Conservation (phyloP, 2,797 vertebrate genomes). For the Macropus fuliginosus region DNA sequence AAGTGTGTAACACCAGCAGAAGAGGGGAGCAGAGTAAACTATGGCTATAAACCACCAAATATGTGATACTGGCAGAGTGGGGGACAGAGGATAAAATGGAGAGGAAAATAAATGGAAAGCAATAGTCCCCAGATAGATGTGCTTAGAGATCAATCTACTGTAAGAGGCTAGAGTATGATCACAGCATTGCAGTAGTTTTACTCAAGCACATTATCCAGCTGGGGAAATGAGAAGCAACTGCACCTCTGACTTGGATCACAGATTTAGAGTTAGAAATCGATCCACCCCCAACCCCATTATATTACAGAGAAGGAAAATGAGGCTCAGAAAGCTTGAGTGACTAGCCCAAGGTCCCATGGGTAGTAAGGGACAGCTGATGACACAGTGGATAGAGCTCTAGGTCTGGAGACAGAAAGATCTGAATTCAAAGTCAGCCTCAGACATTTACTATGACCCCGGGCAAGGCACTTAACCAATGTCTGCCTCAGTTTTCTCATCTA, state of each 20-base stretch:
- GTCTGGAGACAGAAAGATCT: not conserved
- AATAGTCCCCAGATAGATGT: not conserved
- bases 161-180: no score
- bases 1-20: not conserved
- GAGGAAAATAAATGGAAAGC: not conserved
- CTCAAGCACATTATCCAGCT: not conserved
- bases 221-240: not conserved
- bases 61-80: conserved; percentile 51
- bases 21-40: not conserved
- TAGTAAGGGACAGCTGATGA: not conserved
- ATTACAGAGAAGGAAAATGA: conserved; percentile 34
- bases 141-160: not conserved
- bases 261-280: not conserved
- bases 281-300: not conserved
- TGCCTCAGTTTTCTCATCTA: not conserved
- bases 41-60: not conserved
- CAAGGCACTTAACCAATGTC: not conserved
- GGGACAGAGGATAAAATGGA: conserved; percentile 36
- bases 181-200: no score
- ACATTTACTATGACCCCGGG: not conserved
- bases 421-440: not conserved
- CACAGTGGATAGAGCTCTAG: not conserved
- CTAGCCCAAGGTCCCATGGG: not conserved
- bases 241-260: not conserved
- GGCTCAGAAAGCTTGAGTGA: not conserved